Percentiles rank a stretch among this genome's conserved stretches.
Conservation (phyloP, 2,797 vertebrate genomes). For the Acipenser ruthenus region DNA sequence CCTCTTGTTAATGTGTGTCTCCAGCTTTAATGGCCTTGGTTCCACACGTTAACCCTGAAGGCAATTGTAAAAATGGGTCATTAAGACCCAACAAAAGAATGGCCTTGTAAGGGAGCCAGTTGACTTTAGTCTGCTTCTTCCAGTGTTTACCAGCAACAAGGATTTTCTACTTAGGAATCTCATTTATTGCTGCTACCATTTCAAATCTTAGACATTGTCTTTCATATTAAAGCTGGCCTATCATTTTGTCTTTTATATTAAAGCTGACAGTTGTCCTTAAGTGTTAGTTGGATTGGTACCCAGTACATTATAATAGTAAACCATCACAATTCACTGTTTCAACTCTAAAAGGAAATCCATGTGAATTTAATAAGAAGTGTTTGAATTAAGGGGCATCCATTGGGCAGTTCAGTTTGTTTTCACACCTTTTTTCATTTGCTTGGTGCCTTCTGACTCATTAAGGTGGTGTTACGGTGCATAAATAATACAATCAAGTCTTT, state of each 20-base stretch:
- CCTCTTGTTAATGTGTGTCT: background rate
- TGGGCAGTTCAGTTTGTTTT: too few relatives aligned
- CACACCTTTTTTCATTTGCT: too few relatives aligned
- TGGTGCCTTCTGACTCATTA: constrained; percentile 3
- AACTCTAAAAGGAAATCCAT: background rate
- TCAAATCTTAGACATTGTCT: background rate
- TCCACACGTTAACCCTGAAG: constrained; percentile 14
- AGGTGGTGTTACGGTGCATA: constrained; percentile 11
- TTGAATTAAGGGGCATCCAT: too few relatives aligned
- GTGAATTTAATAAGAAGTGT: too few relatives aligned
- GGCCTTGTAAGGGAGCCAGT: background rate
- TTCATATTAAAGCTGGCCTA: too few relatives aligned
- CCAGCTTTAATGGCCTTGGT: constrained; percentile 18
- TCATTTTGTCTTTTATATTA: constrained; percentile 9
- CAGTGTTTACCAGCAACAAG: constrained; percentile 9
- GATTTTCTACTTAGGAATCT: constrained; percentile 7
- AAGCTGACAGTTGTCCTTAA: background rate
- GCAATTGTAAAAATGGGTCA: constrained; percentile 25
- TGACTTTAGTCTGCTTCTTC: constrained; percentile 16
- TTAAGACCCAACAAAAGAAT: constrained; percentile 28
- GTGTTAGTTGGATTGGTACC: background rate
- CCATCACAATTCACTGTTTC: background rate
- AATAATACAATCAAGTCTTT: background rate
- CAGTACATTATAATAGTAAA: constrained; percentile 1
- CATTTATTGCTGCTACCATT: constrained; percentile 2